Percentiles rank a stretch among this genome's conserved stretches.
Conservation (phyloP, 2,113 vertebrate genomes). For the Amphilophus citrinellus region DNA sequence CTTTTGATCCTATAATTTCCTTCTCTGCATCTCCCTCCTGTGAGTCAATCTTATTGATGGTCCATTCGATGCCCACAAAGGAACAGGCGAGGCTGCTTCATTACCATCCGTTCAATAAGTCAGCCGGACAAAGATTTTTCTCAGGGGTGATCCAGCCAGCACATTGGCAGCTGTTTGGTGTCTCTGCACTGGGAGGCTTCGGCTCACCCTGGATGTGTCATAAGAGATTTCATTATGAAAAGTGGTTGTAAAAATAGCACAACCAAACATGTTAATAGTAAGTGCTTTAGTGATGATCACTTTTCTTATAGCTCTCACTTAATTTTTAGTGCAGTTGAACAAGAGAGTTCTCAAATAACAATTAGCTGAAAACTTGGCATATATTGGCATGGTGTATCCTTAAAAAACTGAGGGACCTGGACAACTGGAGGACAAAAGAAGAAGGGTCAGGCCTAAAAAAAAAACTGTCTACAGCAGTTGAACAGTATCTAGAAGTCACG, state of each 20-base stretch:
- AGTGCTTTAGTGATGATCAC: neutral
- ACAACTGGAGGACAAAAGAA: no score
- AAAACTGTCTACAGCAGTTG: no score
- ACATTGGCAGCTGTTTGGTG: neutral
- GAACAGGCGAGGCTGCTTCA: neutral
- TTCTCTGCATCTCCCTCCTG: neutral
- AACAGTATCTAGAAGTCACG: no score
- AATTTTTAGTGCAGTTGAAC: neutral
- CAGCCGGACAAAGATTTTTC: constrained; percentile 37
- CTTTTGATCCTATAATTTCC: constrained; percentile 44
- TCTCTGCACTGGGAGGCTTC: neutral
- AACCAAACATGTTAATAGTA: neutral
- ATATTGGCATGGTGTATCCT: no score
- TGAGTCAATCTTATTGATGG: constrained; percentile 48
- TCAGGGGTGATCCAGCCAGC: neutral
- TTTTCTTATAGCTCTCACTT: neutral
- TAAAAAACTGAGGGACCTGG: no score
- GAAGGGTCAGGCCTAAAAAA: no score
- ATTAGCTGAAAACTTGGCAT: no score
- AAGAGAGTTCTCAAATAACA: no score
- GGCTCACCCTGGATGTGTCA: neutral
- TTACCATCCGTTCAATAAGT: constrained; percentile 26
- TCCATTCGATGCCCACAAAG: neutral
- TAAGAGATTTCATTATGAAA: neutral
- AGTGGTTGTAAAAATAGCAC: neutral